Evolutionary conservation across 2,888 invertebrate species (phyloP).

Genomic region (Chouioia cunea): DNA sequence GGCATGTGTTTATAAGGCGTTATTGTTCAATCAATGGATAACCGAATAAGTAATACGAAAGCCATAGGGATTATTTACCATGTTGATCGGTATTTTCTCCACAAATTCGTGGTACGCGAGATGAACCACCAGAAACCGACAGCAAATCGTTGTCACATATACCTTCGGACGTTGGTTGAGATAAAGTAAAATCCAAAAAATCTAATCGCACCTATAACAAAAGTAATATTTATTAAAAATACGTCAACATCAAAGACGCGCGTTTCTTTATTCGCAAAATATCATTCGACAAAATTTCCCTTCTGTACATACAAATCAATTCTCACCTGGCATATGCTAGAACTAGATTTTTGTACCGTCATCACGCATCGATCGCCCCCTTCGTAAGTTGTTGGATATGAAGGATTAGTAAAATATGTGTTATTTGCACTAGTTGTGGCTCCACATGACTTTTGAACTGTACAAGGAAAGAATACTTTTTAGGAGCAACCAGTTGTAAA

Average conservation of each 20-base stretch:
- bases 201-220: constrained; percentile 78
- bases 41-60: too few relatives aligned
- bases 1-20: too few relatives aligned
- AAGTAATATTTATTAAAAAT: neutral
- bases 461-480: neutral
- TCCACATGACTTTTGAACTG: constrained; percentile 75
- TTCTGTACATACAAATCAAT: constrained; percentile 7
- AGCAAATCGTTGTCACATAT: constrained; percentile 79
- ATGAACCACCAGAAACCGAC: constrained; percentile 78
- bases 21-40: too few relatives aligned
- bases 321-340: constrained; percentile 78
- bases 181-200: constrained; percentile 79
- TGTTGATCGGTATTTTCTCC: constrained; percentile 87
- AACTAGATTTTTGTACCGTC: constrained; percentile 78
- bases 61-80: constrained; percentile 66
- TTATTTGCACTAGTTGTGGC: constrained; percentile 80
- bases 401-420: constrained; percentile 86
- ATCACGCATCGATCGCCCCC: constrained; percentile 81
- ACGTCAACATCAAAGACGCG: too few relatives aligned
- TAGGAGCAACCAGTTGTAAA: neutral
- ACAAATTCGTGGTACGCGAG: constrained; percentile 79
- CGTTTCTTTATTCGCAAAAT: neutral
- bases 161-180: constrained; percentile 82
- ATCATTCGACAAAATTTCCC: constrained; percentile 21
- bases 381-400: constrained; percentile 79